Base-by-base conservation (phyloP, 2,888 invertebrate genomes). In the Theretra japonica region DNA sequence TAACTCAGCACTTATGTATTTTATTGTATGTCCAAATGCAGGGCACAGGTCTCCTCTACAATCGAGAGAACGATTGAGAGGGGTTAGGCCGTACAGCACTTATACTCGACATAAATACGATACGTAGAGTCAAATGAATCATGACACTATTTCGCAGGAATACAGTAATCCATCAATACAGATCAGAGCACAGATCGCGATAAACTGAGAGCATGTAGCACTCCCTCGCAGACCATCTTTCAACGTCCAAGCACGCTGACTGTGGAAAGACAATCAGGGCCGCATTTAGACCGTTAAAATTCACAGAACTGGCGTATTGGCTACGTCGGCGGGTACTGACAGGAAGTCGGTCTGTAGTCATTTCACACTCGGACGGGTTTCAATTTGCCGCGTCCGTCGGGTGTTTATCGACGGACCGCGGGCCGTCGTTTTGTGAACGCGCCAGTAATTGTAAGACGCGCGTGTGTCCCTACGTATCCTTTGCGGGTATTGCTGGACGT, bases 301-400 rank as follows among this genome's bases (percentile, higher is more conserved):
- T 53, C 81, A 80, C 78, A 86, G 75, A 71, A 56, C 62, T 28
- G 33, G 56, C 33, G 56, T 78, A 79, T 80, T 73, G 77, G 77
- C 76, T 72, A 75, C 71, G 77, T 79, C 74, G 74, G 76, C 78
- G 76, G 41, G 86, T 82, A 86, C 82, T 86, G 89, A 87, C 91
- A 91, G 91, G 91, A 92, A 89, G 89, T 89, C 87, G 84, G 86
- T 83, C 87, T 83, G 81, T 82, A 88, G 89, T 92, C 89, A 91
- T 93, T 93, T 94, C 92, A 93, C 92, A 93, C 92, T 90, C 87
- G 88, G 92, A 84, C 90, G 91, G 81, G 82, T 92, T 92, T 93
- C 92, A 93, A 94, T 93, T 92, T 91, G 87, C 90, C 87, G 87
- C 90, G 88, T 87, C 86, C 84, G 71, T 77, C 83, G 77, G 83